Conservation (phyloP, 1,140 invertebrate species). For the Drosophila murphyi region DNA sequence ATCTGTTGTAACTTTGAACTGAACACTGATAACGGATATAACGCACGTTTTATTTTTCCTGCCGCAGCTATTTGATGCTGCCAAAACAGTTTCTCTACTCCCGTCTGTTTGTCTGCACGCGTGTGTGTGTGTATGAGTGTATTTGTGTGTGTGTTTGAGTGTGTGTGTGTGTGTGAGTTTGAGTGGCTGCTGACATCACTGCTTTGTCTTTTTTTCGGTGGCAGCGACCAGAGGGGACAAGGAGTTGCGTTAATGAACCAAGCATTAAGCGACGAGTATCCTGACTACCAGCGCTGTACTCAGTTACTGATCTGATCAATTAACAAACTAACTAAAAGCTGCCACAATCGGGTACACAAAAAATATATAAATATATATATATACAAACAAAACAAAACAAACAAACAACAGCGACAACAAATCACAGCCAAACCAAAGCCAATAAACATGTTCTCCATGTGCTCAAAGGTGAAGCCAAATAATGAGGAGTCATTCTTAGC, state of each 20-base stretch:
- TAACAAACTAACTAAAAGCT: conserved; percentile 61
- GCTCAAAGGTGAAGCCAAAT: conserved; percentile 76
- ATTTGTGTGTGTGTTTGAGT: neutral
- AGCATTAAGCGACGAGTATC: conserved; percentile 9
- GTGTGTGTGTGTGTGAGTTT: conserved; percentile 16
- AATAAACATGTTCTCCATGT: conserved; percentile 82
- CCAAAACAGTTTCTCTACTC: neutral
- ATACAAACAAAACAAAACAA: no score
- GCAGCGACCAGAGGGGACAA: neutral
- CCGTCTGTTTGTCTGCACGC: neutral
- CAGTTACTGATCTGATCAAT: conserved; percentile 58
- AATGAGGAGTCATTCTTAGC: conserved; percentile 59
- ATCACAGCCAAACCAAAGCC: conserved; percentile 7
- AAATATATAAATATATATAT: no score
- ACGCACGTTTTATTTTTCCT: conserved; percentile 41
- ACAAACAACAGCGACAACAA: neutral
- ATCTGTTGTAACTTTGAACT: conserved; percentile 21
- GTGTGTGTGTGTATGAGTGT: conserved; percentile 11
- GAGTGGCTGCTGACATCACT: conserved; percentile 68
- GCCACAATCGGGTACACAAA: conserved; percentile 34
- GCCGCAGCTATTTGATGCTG: conserved; percentile 5
- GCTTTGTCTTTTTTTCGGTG: conserved; percentile 24
- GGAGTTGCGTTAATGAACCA: conserved; percentile 34
- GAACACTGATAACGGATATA: conserved; percentile 36
- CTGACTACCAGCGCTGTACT: conserved; percentile 10